Evolutionary conservation across 2,797 vertebrate species (phyloP).

Genomic region (Catostomus latipinnis): DNA sequence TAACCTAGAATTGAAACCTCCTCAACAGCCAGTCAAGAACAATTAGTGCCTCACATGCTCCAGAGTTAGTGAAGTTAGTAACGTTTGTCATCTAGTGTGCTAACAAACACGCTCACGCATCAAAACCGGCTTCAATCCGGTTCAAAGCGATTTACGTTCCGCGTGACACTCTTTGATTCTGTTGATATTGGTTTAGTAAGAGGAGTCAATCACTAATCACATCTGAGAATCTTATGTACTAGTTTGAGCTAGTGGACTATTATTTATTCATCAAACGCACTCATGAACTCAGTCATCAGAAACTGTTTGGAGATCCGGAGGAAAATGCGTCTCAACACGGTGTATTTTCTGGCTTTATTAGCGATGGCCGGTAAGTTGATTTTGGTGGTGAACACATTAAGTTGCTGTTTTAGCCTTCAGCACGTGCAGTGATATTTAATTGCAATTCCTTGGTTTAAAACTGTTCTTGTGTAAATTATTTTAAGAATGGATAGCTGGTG

Average conservation of each 20-base stretch:
- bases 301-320: neutral
- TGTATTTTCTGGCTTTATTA: neutral
- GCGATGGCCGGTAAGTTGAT: neutral
- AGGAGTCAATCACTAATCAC: neutral
- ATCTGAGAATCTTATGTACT: neutral
- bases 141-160: neutral
- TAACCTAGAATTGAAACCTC: too few species aligned
- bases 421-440: neutral
- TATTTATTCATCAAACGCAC: neutral
- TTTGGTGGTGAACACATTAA: neutral
- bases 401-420: neutral
- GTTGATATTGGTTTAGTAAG: neutral
- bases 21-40: too few species aligned
- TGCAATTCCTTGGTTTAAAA: neutral
- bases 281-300: neutral
- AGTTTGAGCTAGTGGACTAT: neutral
- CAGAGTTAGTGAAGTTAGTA: too few species aligned
- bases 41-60: too few species aligned
- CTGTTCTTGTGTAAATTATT: too few species aligned
- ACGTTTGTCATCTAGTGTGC: too few species aligned
- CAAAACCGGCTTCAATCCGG: too few species aligned
- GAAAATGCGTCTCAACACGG: neutral
- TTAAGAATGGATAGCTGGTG: neutral
- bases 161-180: neutral
- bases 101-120: too few species aligned